Conservation (phyloP, 2,797 vertebrate species). For the Bovichtus variegatus region DNA sequence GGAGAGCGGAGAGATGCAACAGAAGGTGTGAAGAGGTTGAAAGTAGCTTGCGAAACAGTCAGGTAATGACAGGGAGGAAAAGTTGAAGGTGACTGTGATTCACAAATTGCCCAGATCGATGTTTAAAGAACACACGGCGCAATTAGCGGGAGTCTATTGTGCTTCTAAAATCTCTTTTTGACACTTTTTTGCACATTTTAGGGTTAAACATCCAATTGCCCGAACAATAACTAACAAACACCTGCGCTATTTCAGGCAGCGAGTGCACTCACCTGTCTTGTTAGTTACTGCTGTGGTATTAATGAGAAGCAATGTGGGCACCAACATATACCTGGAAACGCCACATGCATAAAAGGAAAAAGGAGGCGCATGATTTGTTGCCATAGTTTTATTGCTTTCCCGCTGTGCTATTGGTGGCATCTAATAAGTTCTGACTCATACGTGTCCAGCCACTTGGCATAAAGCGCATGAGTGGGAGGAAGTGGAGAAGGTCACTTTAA, state of each 20-base stretch:
- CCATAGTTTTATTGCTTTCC: conserved; percentile 19
- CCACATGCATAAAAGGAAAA: neutral
- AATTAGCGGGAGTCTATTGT: conserved; percentile 28
- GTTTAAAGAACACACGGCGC: conserved; percentile 31
- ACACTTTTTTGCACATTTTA: conserved; percentile 18
- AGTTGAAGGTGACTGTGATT: conserved; percentile 27
- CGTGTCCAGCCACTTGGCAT: conserved; percentile 4
- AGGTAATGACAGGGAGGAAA: conserved; percentile 20
- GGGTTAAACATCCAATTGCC: conserved; percentile 23
- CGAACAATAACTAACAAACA: conserved; percentile 34
- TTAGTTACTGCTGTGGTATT: conserved; percentile 34
- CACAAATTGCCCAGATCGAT: conserved; percentile 38
- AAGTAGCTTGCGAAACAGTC: conserved; percentile 5
- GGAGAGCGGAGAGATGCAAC: conserved; percentile 2
- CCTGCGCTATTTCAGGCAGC: conserved; percentile 25
- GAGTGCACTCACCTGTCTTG: conserved; percentile 33
- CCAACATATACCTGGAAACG: neutral
- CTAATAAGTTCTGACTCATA: conserved; percentile 6
- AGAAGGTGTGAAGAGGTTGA: conserved; percentile 14
- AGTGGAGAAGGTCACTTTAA: conserved; percentile 45
- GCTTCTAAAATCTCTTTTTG: conserved; percentile 13
- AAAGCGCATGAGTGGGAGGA: conserved; percentile 30
- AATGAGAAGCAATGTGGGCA: conserved; percentile 31
- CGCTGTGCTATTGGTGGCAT: neutral
- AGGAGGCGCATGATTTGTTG: neutral